Evolutionary conservation across 2,113 vertebrate genomes (phyloP), one percentile per base, ranked within the genome.

Genomic region (Neopipo cinnamomea): DNA sequence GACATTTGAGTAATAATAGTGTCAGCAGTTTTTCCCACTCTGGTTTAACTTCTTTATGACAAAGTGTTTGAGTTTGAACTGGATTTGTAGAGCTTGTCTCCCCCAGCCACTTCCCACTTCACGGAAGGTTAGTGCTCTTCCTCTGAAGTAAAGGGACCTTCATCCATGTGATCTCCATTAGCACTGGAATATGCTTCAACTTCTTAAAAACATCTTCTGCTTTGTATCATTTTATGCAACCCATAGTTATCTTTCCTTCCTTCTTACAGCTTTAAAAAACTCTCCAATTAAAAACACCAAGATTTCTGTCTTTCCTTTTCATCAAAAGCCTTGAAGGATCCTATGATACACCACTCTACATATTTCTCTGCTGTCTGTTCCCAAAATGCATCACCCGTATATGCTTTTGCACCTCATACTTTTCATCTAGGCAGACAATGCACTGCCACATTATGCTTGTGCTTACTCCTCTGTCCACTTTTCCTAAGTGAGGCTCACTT

Each of bases 281-380:
- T 85, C 25, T 66, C 53, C 21, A 9, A 42, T 8, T 8, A 87
- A 81, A 70, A 74, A 25, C 27, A 73, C 8, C 11, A 42, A 49
- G 15, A 41, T 8, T 58, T 88, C 66, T 84, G 6, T 47, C 56
- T 30, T 81, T 23, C 31, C 8, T 80, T 79, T 62, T 42, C 33
- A 52, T 18, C 14, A 72, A 72, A 27, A 72, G 9, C 13, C 10
- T 47, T n/a, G 14, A 67, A 71, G 47, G 53, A 68, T 11, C 20
- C 73, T 61, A 2, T 7, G 6, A 39, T n/a, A 35, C 1, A 75
- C 8, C 31, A 27, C 24, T 61, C 27, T 27, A 59, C 0, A 0
- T 33, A 12, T 41, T 81, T 62, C 35, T 70, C 55, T 77, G 46
- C 15, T 6, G 3, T 3, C 5, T 22, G 6, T 55, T 89, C 47